phyloP scores from a whole-genome alignment of 2,888 invertebrate genomes.

The Danaus chrysippus region DNA sequence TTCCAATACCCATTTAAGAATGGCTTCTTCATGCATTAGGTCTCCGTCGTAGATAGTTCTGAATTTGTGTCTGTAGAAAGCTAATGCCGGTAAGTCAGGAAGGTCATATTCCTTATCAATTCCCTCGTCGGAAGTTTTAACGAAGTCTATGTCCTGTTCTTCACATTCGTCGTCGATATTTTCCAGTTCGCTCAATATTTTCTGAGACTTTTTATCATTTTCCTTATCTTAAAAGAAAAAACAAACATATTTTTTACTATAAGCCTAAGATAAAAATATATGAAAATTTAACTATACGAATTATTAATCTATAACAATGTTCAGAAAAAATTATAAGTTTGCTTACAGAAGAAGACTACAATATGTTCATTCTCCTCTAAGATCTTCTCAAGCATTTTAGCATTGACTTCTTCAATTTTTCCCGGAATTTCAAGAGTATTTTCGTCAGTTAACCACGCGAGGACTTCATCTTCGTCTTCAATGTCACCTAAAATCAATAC shows the following conservation, averaged over 20 bases:
- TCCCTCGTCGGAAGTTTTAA: constrained; percentile 93
- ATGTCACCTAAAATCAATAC: constrained; percentile 82
- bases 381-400: constrained; percentile 93
- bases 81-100: constrained; percentile 87
- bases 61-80: constrained; percentile 92
- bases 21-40: constrained; percentile 93
- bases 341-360: constrained; percentile 96
- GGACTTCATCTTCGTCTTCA: constrained; percentile 93
- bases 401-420: constrained; percentile 94
- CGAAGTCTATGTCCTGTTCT: constrained; percentile 93
- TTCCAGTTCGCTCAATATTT: constrained; percentile 92
- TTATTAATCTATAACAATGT: neutral
- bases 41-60: constrained; percentile 93
- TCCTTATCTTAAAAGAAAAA: constrained; percentile 83
- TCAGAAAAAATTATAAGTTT: constrained; percentile 11
- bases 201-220: constrained; percentile 92
- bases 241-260: too few relatives aligned
- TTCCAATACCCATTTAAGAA: constrained; percentile 93
- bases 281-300: too few relatives aligned
- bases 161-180: constrained; percentile 96
- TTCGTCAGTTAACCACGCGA: constrained; percentile 95
- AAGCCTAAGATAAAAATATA: too few relatives aligned
- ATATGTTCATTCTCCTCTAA: constrained; percentile 92
- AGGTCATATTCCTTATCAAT: constrained; percentile 93
- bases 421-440: constrained; percentile 94